A percentile compares a stretch with the other conserved stretches of the same genome.
These are phyloP conservation scores for Calidris pygmaea DNA, from an alignment of 2,113 vertebrate genomes.

Conservation along the genomic window DNA sequence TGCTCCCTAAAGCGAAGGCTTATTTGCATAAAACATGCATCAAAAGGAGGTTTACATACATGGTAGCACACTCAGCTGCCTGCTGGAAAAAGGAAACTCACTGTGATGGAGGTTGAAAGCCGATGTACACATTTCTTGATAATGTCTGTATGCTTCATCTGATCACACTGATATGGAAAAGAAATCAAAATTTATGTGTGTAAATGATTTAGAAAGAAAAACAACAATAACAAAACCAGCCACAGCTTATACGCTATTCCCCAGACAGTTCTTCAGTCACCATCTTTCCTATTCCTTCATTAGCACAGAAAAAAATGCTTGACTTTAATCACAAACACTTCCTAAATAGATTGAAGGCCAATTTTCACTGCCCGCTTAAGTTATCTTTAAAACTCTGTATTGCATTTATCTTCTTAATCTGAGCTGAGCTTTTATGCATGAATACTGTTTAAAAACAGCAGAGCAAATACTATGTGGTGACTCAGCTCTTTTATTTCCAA, in stretches of 20 bases:
- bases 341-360: slow-evolving; percentile 22
- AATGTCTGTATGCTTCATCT: neutral
- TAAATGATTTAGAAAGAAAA: neutral
- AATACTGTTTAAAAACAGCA: neutral
- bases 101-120: neutral
- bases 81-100: neutral
- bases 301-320: neutral
- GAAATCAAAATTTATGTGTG: neutral
- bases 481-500: neutral
- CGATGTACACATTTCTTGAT: neutral
- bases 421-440: neutral
- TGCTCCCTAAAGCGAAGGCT: slow-evolving; percentile 31
- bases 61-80: neutral
- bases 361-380: slow-evolving; percentile 32
- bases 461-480: neutral
- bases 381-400: slow-evolving; percentile 9
- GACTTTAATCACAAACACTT: slow-evolving; percentile 16
- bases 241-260: neutral
- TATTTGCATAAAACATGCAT: slow-evolving; percentile 42
- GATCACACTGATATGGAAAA: neutral
- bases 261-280: neutral
- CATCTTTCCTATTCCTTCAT: neutral
- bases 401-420: slow-evolving; percentile 26
- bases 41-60: neutral
- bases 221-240: accelerated